Evolutionary conservation across 2,888 invertebrate genomes (phyloP).

Genomic region (Chymomyza amoena): DNA sequence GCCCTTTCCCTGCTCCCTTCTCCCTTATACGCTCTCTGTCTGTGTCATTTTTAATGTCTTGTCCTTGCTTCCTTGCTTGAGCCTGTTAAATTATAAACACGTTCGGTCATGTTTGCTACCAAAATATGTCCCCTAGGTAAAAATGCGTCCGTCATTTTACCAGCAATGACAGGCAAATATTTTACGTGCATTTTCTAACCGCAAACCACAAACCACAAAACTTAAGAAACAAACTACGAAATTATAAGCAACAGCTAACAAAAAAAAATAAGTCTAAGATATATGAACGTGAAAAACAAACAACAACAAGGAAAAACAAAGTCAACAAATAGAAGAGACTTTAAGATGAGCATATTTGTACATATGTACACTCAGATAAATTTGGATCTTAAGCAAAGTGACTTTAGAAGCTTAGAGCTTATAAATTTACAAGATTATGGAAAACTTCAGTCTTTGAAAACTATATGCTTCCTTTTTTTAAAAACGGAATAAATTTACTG

Average conservation of each 20-base stretch:
- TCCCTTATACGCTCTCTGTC: not conserved
- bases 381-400: too few species aligned
- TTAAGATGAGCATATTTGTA: not conserved
- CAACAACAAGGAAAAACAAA: not conserved
- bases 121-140: constrained; percentile 11
- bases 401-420: too few species aligned
- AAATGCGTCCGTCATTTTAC: constrained; percentile 41
- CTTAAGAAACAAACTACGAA: not conserved
- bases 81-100: constrained; percentile 62
- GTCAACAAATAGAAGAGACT: not conserved
- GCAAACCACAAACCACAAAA: constrained; percentile 17
- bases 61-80: constrained; percentile 8
- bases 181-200: constrained; percentile 58
- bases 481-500: too few species aligned
- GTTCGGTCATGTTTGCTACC: constrained; percentile 26
- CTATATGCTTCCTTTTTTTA: too few species aligned
- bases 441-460: too few species aligned
- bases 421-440: too few species aligned
- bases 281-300: not conserved
- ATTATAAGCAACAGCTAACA: not conserved
- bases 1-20: not conserved
- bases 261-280: not conserved
- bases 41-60: constrained; percentile 12
- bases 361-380: too few species aligned
- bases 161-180: constrained; percentile 68